Base-by-base conservation (phyloP, 2,113 vertebrate genomes). In the Leuciscus idus region DNA sequence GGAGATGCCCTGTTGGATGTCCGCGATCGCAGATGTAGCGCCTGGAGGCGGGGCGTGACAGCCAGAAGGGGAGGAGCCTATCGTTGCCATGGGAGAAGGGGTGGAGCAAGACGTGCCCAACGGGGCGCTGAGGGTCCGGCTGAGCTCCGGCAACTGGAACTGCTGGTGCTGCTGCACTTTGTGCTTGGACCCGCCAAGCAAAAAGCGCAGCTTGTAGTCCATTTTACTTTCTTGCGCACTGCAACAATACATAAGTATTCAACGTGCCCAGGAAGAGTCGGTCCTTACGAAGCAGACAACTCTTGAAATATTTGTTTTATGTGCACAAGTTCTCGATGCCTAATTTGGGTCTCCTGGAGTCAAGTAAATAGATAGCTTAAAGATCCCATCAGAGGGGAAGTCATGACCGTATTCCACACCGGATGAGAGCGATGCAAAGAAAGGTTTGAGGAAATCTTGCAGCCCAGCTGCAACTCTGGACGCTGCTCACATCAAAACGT, bases 161-260 rank as follows among this genome's bases (percentile, higher is more conserved):
- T 95, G 94, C 79, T 97, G 97, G 93, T 95, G 94, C 93, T 98
- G 98, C 93, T 99, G 98, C 93, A 97, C 97, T 94, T 99, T 99
- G 95, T 99, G 98, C 97, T 99, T 99, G 97, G 98, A 99, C 98
- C 98, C 98, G 98, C 98, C 98, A 96, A 99, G 97, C 97, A 99
- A 95, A 95, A 99, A 99, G 96, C 98, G 97, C 95, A 98, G 96
- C 95, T 99, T 99, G 78, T 98, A 99, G 97, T 99, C 98, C 98
- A 99, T 99, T 95, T 99, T 99, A 96, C 95, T 97, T 96, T 99
- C 98, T 93, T 98, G 98, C 73, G 96, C 96, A 92, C 97, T 99
- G 91, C 98, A 99, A 97, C 98, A 99, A 98, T 99, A 98, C 98
- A 99, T 99, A 97, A 93, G 95, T 94, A 92, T 93, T 89, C 89